Evolutionary conservation across 2,888 invertebrate species (phyloP).

Genomic region (Thereva unica): DNA sequence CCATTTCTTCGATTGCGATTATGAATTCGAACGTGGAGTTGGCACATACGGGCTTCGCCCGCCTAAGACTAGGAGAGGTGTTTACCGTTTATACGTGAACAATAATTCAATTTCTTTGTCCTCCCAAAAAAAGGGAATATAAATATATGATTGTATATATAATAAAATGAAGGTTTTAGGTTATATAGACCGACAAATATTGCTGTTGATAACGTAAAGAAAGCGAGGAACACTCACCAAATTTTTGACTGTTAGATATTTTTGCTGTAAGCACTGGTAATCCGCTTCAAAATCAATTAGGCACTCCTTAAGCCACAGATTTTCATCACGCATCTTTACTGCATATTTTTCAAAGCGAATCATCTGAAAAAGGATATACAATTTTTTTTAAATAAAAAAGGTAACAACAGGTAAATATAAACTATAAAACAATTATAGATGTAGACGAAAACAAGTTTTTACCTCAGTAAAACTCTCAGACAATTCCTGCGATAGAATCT

Average conservation of each 20-base stretch:
- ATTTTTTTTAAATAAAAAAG: too few species aligned
- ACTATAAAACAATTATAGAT: too few species aligned
- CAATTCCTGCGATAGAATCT: too few species aligned
- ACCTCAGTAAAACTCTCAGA: too few species aligned
- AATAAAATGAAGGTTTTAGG: background rate
- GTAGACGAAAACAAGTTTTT: too few species aligned
- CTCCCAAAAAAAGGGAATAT: too few species aligned
- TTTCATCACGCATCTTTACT: constrained; percentile 34
- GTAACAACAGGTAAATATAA: too few species aligned
- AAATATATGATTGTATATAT: too few species aligned
- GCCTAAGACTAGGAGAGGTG: too few species aligned
- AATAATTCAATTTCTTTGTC: too few species aligned
- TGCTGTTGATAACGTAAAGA: background rate
- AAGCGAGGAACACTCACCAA: constrained; percentile 20
- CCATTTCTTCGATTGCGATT: background rate
- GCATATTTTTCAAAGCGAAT: constrained; percentile 18
- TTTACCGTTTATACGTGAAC: too few species aligned
- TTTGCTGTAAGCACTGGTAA: constrained; percentile 21
- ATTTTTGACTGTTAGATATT: constrained; percentile 8
- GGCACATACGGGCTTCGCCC: background rate
- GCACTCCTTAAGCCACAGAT: constrained; percentile 30
- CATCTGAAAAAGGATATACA: constrained; percentile 7
- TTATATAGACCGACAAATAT: background rate
- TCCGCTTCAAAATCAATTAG: constrained; percentile 32
- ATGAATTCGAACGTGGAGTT: background rate